Conservation (phyloP, 2,797 vertebrate species). For the Leucoraja ocellata region DNA sequence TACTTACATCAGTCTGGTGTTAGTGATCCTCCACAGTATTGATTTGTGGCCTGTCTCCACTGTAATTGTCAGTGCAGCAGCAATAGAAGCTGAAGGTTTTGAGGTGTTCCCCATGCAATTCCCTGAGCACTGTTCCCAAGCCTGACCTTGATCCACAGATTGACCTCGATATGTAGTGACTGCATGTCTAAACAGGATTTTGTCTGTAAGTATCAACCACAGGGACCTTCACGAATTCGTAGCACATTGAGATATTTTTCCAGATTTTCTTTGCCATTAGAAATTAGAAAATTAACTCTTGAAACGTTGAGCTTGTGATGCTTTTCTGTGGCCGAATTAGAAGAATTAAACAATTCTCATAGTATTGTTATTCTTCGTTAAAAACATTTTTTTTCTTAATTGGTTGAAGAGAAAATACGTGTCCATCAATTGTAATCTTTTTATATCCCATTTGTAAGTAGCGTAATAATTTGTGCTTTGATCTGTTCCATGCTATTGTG, state of each 20-base stretch:
- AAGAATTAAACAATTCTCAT: background rate
- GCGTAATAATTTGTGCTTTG: background rate
- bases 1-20: slow-evolving; percentile 46
- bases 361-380: background rate
- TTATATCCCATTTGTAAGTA: background rate
- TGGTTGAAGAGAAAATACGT: background rate
- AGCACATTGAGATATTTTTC: slow-evolving; percentile 14
- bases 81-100: slow-evolving; percentile 63
- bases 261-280: background rate
- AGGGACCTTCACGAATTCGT: slow-evolving; percentile 7
- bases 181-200: too few relatives aligned
- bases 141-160: slow-evolving; percentile 61
- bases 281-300: background rate
- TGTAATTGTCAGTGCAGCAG: slow-evolving; percentile 58
- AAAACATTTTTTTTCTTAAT: background rate
- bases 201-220: slow-evolving; percentile 20
- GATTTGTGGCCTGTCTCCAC: slow-evolving; percentile 68
- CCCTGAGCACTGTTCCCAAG: slow-evolving; percentile 48
- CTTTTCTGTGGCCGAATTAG: background rate
- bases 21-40: slow-evolving; percentile 52
- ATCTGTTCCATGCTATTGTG: slow-evolving; percentile 2
- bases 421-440: background rate
- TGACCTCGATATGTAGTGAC: slow-evolving; percentile 28
- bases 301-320: background rate
- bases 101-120: slow-evolving; percentile 57